Base-by-base conservation (phyloP, 1,140 invertebrate species). In the Neotoxoptera formosana region DNA sequence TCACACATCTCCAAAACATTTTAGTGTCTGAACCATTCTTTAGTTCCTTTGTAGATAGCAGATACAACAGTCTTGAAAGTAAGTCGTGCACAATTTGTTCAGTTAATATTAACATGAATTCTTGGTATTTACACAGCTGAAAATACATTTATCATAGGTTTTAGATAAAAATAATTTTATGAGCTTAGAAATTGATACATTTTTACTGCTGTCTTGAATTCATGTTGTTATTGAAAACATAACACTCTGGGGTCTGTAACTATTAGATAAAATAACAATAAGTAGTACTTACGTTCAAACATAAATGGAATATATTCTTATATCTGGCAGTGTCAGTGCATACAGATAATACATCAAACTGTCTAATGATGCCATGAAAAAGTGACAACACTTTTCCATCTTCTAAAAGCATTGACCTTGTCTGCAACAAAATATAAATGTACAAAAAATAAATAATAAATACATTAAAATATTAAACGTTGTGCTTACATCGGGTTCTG, bases 1-100 rank as follows among this genome's bases (percentile, higher is more conserved):
- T 95, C 1, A 94, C 94, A 93, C 94, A 94, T 93, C 92, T 93
- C 21, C 93, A 91, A 94, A 94, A 94, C 94, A 94, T 94, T 51
- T 93, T 51, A 56, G 81, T 86, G 21, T 93, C 81, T 30, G 91
- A 30, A 20, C 48, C 60, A 45, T 86, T 56, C 23, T 93, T 81
- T 20, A 83, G 7, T 53, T 83, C 76, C n/a, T 86, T 93, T 23
- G 56, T 93, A 41, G 81, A 56, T 34, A 93, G 14, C 20, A 93
- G 81, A 56, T 93, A 86, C 14, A 93, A 41, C 45, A 93, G 41
- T n/a, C 60, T 93, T 51, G 36, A 93, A 41, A 93, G 91, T 56
- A 93, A 86, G 30, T 93, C 81, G 2, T 83, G 51, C 4, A 93
- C 81, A 53, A 93, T 93, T 93, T 93, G 91, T 93, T 93, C 91